phyloP scores from a whole-genome alignment of 1,140 invertebrate species.

The Scaptomyza pallida region DNA sequence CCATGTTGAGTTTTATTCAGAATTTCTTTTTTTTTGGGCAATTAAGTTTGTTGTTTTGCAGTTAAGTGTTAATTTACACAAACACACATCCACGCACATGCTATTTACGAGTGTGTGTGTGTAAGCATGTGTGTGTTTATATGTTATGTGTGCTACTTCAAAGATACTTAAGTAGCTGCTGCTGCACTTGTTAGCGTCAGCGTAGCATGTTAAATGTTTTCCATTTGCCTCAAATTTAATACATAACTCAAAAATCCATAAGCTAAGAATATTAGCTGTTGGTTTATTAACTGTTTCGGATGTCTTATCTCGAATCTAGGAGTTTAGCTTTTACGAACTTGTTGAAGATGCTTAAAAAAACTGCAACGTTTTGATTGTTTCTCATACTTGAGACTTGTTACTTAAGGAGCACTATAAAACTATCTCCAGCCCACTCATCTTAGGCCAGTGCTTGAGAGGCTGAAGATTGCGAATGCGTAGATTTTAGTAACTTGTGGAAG shows the following conservation, averaged over 20 bases:
- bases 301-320: too few species aligned
- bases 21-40: slow-evolving; percentile 69
- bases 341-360: not conserved
- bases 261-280: too few species aligned
- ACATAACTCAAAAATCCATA: not conserved
- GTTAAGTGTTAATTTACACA: slow-evolving; percentile 70
- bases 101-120: not conserved
- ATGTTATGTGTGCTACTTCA: slow-evolving; percentile 39
- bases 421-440: not conserved
- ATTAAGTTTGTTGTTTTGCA: slow-evolving; percentile 75
- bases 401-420: not conserved
- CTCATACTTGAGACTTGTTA: not conserved
- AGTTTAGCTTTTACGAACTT: not conserved
- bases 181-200: slow-evolving; percentile 9
- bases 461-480: not conserved
- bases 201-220: slow-evolving; percentile 16
- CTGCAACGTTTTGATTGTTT: too few species aligned
- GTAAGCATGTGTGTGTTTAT: not conserved
- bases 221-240: not conserved
- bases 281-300: too few species aligned
- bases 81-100: too few species aligned
- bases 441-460: not conserved
- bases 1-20: slow-evolving; percentile 65
- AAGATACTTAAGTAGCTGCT: slow-evolving; percentile 19
- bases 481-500: too few species aligned